Evolutionary conservation across 30 jellyfish, hydroid and myxozoan species (phyloP).

Genomic region (Nemopilema nomurai): DNA sequence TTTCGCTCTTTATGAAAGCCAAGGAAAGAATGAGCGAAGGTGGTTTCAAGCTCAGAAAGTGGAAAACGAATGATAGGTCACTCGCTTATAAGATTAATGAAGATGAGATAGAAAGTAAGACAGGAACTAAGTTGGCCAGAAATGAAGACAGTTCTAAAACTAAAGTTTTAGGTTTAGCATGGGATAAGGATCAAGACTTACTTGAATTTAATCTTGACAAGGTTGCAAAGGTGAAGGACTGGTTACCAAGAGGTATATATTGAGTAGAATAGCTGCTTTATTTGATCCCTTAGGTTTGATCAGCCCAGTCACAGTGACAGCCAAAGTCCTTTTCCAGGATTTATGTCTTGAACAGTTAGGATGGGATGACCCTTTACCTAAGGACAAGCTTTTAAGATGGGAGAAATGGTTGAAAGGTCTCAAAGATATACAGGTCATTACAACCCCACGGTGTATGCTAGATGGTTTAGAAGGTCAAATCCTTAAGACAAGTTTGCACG

Average conservation of each 20-base stretch:
- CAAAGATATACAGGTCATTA: conserved; percentile 1
- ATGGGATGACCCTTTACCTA: conserved; percentile 55
- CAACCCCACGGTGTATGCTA: conserved; percentile 31
- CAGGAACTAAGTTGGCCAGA: background rate
- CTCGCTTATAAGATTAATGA: conserved; percentile 21
- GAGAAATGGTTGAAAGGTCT: conserved; percentile 25
- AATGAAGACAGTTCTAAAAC: conserved; percentile 12
- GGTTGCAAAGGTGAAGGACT: conserved; percentile 18
- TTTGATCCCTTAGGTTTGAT: conserved; percentile 24
- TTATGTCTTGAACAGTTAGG: conserved; percentile 35
- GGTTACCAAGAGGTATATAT: conserved; percentile 17
- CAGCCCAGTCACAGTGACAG: conserved; percentile 50
- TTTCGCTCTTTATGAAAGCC: conserved; percentile 20
- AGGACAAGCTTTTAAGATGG: conserved; percentile 31
- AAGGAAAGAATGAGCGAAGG: conserved; percentile 55
- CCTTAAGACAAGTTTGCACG: conserved; percentile 13
- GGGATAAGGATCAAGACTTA: conserved; percentile 29
- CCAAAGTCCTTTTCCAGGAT: conserved; percentile 57
- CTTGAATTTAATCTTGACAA: conserved; percentile 24
- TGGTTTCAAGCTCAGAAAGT: conserved; percentile 42
- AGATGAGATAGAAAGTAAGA: conserved; percentile 6
- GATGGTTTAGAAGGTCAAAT: background rate
- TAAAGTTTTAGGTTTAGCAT: conserved; percentile 13
- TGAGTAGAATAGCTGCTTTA: conserved; percentile 20
- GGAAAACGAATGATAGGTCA: conserved; percentile 34